Percentiles rank a stretch among this genome's conserved stretches.
Evolutionary conservation across 2,888 invertebrate genomes (phyloP).

Genomic region (Acanthoscelides obtectus): DNA sequence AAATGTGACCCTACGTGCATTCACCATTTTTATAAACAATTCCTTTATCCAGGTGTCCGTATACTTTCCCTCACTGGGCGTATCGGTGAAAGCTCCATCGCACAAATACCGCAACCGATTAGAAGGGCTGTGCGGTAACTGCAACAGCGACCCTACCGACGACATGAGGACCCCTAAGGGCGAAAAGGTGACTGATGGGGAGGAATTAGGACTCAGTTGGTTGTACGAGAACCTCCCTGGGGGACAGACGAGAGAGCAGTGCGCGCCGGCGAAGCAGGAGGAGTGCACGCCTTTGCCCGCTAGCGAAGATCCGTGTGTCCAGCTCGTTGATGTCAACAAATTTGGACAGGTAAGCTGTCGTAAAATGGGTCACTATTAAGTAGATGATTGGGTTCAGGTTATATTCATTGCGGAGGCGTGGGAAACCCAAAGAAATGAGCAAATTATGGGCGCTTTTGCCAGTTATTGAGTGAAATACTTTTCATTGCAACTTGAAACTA

Average conservation of each 20-base stretch:
- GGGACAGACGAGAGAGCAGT: slow-evolving; percentile 39
- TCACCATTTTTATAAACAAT: too few relatives aligned
- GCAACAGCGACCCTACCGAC: slow-evolving; percentile 56
- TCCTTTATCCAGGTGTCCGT: slow-evolving; percentile 43
- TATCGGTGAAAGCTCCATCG: slow-evolving; percentile 64
- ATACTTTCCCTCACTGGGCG: slow-evolving; percentile 48
- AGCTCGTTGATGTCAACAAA: slow-evolving; percentile 53
- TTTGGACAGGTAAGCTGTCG: slow-evolving; percentile 53
- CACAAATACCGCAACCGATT: slow-evolving; percentile 65
- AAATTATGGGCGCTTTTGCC: too few relatives aligned
- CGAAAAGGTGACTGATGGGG: slow-evolving; percentile 50
- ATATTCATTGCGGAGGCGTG: too few relatives aligned
- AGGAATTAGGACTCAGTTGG: slow-evolving; percentile 57
- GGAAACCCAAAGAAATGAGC: too few relatives aligned
- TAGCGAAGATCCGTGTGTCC: slow-evolving; percentile 63
- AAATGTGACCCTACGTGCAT: too few relatives aligned
- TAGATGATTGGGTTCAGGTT: too few relatives aligned
- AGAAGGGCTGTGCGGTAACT: slow-evolving; percentile 79
- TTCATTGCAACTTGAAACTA: too few relatives aligned
- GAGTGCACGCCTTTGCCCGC: slow-evolving; percentile 52
- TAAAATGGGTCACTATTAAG: too few relatives aligned
- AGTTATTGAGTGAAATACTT: too few relatives aligned
- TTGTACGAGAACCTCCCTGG: slow-evolving; percentile 48
- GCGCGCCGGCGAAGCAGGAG: slow-evolving; percentile 38
- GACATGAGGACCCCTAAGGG: slow-evolving; percentile 55